Base-by-base conservation (phyloP, 2,888 invertebrate genomes). In the Hofmannophila pseudospretella region DNA sequence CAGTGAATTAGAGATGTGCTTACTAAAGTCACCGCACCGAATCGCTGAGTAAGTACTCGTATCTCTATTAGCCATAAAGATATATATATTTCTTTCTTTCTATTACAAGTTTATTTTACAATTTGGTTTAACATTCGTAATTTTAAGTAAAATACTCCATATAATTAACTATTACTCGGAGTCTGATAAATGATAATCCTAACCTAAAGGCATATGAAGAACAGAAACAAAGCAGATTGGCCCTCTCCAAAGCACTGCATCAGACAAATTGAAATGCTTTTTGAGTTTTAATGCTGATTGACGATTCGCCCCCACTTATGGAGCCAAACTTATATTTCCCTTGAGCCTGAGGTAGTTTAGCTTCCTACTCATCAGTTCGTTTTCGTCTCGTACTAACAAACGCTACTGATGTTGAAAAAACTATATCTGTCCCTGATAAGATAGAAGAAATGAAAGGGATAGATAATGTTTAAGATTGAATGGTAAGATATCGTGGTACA, bases 281-380 rank as follows among this genome's bases (percentile, higher is more conserved):
- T 68, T 62, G 60, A 64, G 70, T 72, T 74, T 72, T 75, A 72
- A 75, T 81, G 69, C 68, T 70, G 71, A 79, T 76, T 76, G 74
- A 78, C 72, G 65, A 70, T 67, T 62, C 57, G 57, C 72, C 79
- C 76, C 63, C 59, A 64, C 65, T 69, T 67, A 67, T 60, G 60
- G 58, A 64, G 61, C 69, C 58, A 70, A n/a, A 67, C 69, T 71
- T 68, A 67, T 72, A 77, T 79, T 80, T 81, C 80, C 82, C 82
- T 51, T 45, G 81, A 71, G 81, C 72, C 71, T 61, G 26, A 36
- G 67, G 71, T 69, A 58, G 65, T 63, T 62, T 61, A 55, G 61
- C 66, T 57, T 54, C 32, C 43, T 38, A 41, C 47, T 42, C 42
- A 53, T 62, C 58, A 70, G 69, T 59, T 68, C 58, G 61, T 61